phyloP scores from a whole-genome alignment of 1,140 invertebrate genomes.

The Eumaeus atala region DNA sequence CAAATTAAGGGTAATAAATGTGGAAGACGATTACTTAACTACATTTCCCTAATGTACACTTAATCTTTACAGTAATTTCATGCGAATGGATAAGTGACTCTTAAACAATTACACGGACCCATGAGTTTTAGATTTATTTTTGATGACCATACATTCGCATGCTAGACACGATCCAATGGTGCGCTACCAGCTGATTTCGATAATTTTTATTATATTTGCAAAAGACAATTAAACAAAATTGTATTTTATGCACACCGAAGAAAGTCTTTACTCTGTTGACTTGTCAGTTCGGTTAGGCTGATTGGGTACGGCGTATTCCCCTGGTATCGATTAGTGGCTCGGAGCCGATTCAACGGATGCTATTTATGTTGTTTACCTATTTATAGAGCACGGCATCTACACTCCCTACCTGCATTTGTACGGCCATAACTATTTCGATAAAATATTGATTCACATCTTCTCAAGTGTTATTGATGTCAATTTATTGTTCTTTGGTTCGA shows the following conservation, averaged over 20 bases:
- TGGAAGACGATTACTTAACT: too few species aligned
- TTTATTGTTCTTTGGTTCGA: too few species aligned
- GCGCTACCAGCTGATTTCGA: background rate
- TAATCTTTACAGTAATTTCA: conserved; percentile 4
- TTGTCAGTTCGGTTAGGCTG: conserved; percentile 24
- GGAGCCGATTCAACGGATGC: conserved; percentile 61
- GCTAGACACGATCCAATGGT: conserved; percentile 8
- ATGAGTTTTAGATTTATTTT: background rate
- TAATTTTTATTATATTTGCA: background rate
- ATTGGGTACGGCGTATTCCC: conserved; percentile 25
- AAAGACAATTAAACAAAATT: background rate
- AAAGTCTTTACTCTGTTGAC: background rate
- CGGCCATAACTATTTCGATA: conserved; percentile 16
- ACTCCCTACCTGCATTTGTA: conserved; percentile 52
- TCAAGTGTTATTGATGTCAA: too few species aligned
- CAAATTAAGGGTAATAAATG: too few species aligned
- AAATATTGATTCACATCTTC: conserved; percentile 1
- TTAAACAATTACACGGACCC: conserved; percentile 2
- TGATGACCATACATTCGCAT: conserved; percentile 7
- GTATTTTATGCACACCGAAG: background rate
- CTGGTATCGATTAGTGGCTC: conserved; percentile 62
- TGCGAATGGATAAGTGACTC: conserved; percentile 1
- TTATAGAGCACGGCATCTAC: conserved; percentile 55
- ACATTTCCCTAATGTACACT: background rate
- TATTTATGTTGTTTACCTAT: conserved; percentile 71